These are phyloP conservation scores for Sitophilus oryzae DNA, from an alignment of 1,140 invertebrate genomes.

Conservation along the genomic window DNA sequence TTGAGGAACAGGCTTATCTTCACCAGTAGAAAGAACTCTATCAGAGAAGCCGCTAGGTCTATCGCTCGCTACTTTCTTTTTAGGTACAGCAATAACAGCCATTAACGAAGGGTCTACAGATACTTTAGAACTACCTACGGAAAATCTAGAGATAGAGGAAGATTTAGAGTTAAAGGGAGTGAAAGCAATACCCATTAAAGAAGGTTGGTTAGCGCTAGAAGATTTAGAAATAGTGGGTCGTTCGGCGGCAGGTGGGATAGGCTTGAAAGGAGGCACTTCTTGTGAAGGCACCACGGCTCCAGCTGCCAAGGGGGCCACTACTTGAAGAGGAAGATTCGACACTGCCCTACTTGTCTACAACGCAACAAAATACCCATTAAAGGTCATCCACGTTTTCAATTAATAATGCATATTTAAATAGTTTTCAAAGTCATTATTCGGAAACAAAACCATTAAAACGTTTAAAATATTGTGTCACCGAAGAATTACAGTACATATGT, in stretches of 20 bases:
- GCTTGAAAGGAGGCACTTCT: conserved; percentile 65
- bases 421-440: too few relatives aligned
- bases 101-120: conserved; percentile 20
- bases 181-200: conserved; percentile 37
- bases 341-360: not conserved
- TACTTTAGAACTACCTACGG: conserved; percentile 24
- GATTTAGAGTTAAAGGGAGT: conserved; percentile 48
- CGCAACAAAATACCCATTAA: not conserved
- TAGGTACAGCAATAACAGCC: conserved; percentile 31
- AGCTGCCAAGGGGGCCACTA: conserved; percentile 12
- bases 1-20: conserved; percentile 19
- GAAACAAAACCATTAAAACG: too few relatives aligned
- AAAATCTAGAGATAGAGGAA: conserved; percentile 49
- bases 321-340: not conserved
- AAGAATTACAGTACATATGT: too few relatives aligned
- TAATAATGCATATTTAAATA: not conserved
- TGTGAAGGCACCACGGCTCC: not conserved
- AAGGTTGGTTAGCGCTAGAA: conserved; percentile 33
- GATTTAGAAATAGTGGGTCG: conserved; percentile 40
- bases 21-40: conserved; percentile 30
- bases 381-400: not conserved
- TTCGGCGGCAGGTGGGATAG: conserved; percentile 60
- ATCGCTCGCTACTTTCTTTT: conserved; percentile 29
- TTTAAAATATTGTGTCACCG: too few relatives aligned
- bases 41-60: conserved; percentile 39